phyloP scores from a whole-genome alignment of 2,113 vertebrate genomes.

The Mesembrinibis cayennensis region DNA sequence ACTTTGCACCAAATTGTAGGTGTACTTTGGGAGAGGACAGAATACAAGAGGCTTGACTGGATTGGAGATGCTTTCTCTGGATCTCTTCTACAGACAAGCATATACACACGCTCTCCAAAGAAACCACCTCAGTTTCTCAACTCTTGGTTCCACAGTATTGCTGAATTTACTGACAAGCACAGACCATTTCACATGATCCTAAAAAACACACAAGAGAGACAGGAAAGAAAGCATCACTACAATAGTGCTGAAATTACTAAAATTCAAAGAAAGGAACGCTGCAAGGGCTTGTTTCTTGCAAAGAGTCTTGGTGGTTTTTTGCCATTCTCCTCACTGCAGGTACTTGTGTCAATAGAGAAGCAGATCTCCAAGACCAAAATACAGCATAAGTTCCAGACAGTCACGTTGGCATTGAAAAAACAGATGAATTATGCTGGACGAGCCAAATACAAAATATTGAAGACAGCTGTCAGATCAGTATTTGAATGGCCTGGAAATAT shows the following conservation, averaged over 20 bases:
- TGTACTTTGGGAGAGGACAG: background rate
- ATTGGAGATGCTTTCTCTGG: background rate
- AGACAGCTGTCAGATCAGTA: background rate
- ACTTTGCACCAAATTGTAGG: background rate
- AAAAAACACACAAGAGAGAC: accelerated
- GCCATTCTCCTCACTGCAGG: background rate
- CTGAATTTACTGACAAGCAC: background rate
- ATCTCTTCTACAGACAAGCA: background rate
- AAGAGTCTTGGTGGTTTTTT: background rate
- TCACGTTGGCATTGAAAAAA: background rate
- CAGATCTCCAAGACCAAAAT: background rate
- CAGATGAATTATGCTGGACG: background rate
- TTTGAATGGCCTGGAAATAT: background rate
- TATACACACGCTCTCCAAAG: background rate
- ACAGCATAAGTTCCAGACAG: background rate
- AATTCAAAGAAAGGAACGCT: background rate
- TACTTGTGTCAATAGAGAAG: accelerated
- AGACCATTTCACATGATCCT: background rate
- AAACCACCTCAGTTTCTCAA: background rate
- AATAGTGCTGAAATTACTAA: background rate
- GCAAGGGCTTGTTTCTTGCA: background rate
- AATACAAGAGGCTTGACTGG: background rate
- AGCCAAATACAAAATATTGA: background rate
- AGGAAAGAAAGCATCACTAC: background rate
- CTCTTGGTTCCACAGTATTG: background rate